These are phyloP conservation scores for Opisthocomus hoazin DNA, from an alignment of 2,113 vertebrate genomes.

Conservation along the genomic window DNA sequence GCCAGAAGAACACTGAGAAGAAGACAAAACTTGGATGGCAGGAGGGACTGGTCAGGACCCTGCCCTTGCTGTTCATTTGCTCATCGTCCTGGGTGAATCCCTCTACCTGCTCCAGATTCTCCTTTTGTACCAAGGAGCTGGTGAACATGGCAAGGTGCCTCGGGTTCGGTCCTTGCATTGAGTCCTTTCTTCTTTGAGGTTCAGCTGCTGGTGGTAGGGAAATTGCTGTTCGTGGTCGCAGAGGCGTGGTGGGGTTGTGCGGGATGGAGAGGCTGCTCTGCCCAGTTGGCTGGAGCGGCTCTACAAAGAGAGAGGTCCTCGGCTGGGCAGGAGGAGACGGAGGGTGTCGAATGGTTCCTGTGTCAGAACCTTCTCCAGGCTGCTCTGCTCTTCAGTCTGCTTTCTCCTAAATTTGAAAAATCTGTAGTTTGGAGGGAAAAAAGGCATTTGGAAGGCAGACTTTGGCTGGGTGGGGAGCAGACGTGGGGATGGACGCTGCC, in stretches of 20 bases:
- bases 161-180: fast-evolving
- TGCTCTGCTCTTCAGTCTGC: neutral
- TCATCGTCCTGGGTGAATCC: neutral
- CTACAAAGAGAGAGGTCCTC: neutral
- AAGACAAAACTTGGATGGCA: neutral
- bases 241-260: neutral
- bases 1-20: neutral
- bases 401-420: neutral
- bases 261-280: neutral
- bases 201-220: neutral
- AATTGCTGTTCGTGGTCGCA: neutral
- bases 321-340: neutral
- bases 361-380: neutral
- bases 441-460: neutral
- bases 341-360: neutral
- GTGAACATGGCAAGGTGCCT: neutral
- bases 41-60: neutral
- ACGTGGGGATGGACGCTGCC: neutral
- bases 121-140: neutral
- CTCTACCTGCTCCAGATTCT: neutral
- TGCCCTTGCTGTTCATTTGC: neutral
- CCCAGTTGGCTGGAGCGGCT: neutral
- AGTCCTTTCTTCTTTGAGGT: neutral
- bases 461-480: neutral
- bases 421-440: neutral